These are phyloP conservation scores for Lophura nycthemera DNA, from an alignment of 2,113 vertebrate genomes.

Conservation along the genomic window DNA sequence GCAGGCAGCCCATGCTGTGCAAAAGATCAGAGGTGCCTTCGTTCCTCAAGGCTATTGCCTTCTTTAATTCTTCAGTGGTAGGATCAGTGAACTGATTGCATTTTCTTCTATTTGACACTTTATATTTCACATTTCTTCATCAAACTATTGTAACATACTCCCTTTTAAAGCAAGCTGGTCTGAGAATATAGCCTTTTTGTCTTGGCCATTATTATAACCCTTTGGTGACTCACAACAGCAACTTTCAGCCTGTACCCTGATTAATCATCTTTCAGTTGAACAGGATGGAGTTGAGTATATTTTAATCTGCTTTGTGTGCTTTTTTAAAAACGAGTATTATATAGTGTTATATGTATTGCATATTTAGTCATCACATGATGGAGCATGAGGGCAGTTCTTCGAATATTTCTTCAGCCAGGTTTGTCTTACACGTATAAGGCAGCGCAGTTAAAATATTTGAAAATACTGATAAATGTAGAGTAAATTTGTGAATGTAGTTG, in stretches of 20 bases:
- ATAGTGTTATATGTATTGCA: conserved; percentile 30
- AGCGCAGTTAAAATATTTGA: conserved; percentile 19
- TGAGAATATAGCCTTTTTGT: conserved; percentile 44
- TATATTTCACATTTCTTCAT: conserved; percentile 72
- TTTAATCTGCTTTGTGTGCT: conserved; percentile 47
- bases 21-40: conserved; percentile 68
- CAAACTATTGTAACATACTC: conserved; percentile 15
- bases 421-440: not conserved
- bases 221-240: conserved; percentile 16
- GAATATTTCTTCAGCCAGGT: not conserved
- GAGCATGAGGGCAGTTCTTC: conserved; percentile 12
- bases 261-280: conserved; percentile 18
- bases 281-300: not conserved
- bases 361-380: conserved; percentile 31
- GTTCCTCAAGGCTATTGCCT: conserved; percentile 75
- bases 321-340: not conserved
- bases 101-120: conserved; percentile 69
- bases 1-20: conserved; percentile 72
- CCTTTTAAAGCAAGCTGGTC: conserved; percentile 32
- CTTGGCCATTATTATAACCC: conserved; percentile 25
- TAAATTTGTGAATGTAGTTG: not conserved
- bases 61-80: conserved; percentile 74
- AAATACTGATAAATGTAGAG: not conserved
- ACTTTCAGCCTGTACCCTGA: not conserved
- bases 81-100: conserved; percentile 69